Evolutionary conservation across 2,888 invertebrate genomes (phyloP).

Genomic region (Heteromurus nitidus): DNA sequence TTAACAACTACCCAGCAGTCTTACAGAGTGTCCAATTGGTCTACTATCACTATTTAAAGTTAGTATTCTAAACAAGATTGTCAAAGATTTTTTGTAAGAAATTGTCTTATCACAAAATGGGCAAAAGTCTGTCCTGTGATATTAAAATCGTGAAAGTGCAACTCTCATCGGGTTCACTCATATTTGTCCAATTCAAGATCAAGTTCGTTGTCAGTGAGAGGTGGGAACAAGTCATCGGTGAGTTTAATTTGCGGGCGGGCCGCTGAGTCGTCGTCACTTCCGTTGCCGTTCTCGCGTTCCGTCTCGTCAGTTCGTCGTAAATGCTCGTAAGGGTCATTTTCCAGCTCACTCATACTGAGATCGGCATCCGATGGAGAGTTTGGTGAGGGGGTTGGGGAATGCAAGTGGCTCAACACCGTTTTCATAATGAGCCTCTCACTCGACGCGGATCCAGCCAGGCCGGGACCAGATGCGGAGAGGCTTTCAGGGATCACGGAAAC

Average conservation of each 20-base stretch:
- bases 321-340: slow-evolving; percentile 26
- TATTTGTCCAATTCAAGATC: slow-evolving; percentile 45
- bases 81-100: neutral
- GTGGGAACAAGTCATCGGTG: slow-evolving; percentile 45
- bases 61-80: neutral
- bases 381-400: slow-evolving; percentile 22
- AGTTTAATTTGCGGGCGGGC: neutral
- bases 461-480: neutral
- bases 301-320: slow-evolving; percentile 33
- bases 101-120: slow-evolving; percentile 3
- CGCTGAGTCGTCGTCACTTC: slow-evolving; percentile 13
- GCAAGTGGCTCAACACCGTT: slow-evolving; percentile 33
- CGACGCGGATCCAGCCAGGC: neutral
- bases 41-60: slow-evolving; percentile 1
- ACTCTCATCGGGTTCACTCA: neutral
- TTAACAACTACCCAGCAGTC: slow-evolving; percentile 33
- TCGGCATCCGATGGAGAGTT: neutral
- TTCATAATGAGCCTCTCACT: slow-evolving; percentile 36
- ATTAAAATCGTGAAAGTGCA: neutral
- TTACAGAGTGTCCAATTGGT: slow-evolving; percentile 23
- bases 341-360: neutral
- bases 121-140: neutral
- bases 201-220: slow-evolving; percentile 51
- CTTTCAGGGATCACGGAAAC: neutral
- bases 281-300: slow-evolving; percentile 5